A percentile compares a stretch with the other conserved stretches of the same genome.
Conservation (phyloP, 2,797 vertebrate species). For the Scyliorhinus canicula region DNA sequence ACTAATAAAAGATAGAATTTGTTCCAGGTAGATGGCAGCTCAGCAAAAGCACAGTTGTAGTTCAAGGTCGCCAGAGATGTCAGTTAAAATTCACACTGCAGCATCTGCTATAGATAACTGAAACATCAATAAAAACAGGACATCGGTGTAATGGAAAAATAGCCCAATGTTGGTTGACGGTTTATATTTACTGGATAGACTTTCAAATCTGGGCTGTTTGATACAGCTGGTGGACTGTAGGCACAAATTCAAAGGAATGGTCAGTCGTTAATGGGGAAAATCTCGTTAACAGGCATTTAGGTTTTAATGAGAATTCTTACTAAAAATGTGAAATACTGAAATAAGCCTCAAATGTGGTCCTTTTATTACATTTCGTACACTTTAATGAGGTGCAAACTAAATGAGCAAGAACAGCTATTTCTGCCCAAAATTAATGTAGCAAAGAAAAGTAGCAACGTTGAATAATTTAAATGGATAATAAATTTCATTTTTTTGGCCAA, state of each 20-base stretch:
- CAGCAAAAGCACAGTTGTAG: not conserved
- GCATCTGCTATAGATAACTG: not conserved
- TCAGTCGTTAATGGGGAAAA: not conserved
- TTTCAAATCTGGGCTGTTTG: not conserved
- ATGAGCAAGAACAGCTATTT: not conserved
- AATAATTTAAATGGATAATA: not conserved
- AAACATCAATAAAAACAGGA: not conserved
- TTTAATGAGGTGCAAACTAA: not conserved
- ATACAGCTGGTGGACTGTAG: not conserved
- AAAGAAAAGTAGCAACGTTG: not conserved
- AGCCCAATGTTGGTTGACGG: too few relatives aligned
- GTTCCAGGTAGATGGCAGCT: not conserved
- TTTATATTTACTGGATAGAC: not conserved
- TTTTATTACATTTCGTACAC: not conserved
- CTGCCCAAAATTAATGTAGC: not conserved
- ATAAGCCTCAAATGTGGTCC: not conserved
- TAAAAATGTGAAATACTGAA: not conserved
- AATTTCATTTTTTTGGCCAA: not conserved
- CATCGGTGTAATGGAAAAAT: not conserved
- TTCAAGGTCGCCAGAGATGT: not conserved
- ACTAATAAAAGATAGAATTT: not conserved
- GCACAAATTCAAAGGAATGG: not conserved
- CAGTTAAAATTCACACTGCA: not conserved
- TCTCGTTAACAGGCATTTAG: not conserved
- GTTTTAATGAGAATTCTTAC: not conserved